Percentiles rank a stretch among this genome's conserved stretches.
These are phyloP conservation scores for Tiaroga cobitis DNA, from an alignment of 2,797 vertebrate species.

Conservation along the genomic window DNA sequence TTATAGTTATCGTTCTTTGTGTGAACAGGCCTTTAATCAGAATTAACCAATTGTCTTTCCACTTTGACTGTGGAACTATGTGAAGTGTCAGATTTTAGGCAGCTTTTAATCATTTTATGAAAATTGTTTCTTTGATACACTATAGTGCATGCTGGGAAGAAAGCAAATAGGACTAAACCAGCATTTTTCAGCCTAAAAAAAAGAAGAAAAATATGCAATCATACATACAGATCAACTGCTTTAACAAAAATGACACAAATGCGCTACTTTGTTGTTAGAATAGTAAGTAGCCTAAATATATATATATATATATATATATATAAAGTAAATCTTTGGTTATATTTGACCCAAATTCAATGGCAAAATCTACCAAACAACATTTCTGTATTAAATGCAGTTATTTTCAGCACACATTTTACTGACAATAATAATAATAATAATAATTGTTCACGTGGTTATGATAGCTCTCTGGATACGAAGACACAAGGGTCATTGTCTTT, in stretches of 20 bases:
- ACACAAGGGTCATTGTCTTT: conserved; percentile 20
- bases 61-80: not conserved
- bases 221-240: not conserved
- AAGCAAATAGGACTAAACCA: not conserved
- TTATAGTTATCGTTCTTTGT: no score
- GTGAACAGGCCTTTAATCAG: not conserved
- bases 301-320: no score
- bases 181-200: not conserved
- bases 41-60: not conserved
- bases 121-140: not conserved
- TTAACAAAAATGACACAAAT: not conserved
- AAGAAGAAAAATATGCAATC: no score
- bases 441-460: not conserved
- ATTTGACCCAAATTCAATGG: not conserved
- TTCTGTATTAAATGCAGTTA: not conserved
- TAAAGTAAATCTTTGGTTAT: not conserved
- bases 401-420: not conserved
- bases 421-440: not conserved
- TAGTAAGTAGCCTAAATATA: not conserved
- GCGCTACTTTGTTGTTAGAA: not conserved
- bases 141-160: not conserved
- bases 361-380: not conserved
- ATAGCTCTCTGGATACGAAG: not conserved
- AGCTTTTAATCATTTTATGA: not conserved
- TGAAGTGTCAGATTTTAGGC: not conserved